Evolutionary conservation across 2,888 invertebrate genomes (phyloP).

Genomic region (Aspidapion aeneum): DNA sequence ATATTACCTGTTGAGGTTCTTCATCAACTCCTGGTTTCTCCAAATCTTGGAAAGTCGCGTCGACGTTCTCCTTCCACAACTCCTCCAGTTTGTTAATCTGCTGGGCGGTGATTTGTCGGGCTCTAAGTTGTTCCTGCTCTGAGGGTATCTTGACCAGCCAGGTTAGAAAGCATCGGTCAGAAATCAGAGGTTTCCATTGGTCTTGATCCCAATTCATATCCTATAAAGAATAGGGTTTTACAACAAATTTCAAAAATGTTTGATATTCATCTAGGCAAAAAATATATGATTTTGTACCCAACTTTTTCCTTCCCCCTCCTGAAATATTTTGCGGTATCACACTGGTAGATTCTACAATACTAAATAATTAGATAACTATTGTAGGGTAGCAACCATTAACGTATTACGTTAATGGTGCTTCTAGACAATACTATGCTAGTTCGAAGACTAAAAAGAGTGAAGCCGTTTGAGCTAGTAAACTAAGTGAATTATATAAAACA

Average conservation of each 20-base stretch:
- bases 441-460: too few relatives aligned
- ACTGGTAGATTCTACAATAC: too few relatives aligned
- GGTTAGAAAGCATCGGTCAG: conserved; percentile 91
- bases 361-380: too few relatives aligned
- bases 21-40: conserved; percentile 98
- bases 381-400: too few relatives aligned
- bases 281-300: background rate
- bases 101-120: conserved; percentile 94
- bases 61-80: conserved; percentile 97
- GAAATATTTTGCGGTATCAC: too few relatives aligned
- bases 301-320: too few relatives aligned
- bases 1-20: conserved; percentile 92
- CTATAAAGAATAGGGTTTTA: conserved; percentile 33
- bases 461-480: too few relatives aligned
- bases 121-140: conserved; percentile 93
- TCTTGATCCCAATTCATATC: conserved; percentile 99
- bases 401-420: too few relatives aligned
- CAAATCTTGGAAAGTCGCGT: conserved; percentile 96
- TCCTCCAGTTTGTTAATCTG: conserved; percentile 98
- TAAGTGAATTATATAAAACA: too few relatives aligned
- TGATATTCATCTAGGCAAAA: background rate
- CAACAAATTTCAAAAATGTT: conserved; percentile 3
- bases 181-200: conserved; percentile 97
- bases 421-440: too few relatives aligned
- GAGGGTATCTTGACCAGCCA: conserved; percentile 98